These are phyloP conservation scores for Callinectes sapidus DNA, from an alignment of 2,888 invertebrate species.

Conservation along the genomic window DNA sequence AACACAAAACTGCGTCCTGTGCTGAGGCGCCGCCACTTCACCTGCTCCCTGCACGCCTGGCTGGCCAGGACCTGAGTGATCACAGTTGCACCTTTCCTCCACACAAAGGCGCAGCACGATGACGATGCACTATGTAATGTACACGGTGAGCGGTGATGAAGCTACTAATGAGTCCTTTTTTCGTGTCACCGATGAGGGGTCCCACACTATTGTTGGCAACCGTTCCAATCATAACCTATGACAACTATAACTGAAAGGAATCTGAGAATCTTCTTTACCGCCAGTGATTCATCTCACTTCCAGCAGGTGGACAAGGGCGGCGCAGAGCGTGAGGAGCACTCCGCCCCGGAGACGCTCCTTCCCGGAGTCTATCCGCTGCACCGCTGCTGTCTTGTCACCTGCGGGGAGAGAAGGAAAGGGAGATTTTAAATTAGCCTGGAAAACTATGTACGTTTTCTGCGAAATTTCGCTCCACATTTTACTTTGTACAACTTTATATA, in stretches of 20 bases:
- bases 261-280: background rate
- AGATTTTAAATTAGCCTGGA: background rate
- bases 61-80: background rate
- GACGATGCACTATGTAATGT: background rate
- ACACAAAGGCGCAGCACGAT: background rate
- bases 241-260: background rate
- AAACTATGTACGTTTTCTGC: background rate
- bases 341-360: background rate
- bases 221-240: background rate
- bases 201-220: background rate
- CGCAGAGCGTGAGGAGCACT: background rate
- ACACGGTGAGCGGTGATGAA: background rate
- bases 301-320: constrained; percentile 10
- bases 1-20: background rate
- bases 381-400: constrained; percentile 72
- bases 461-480: background rate
- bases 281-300: constrained; percentile 33
- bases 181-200: background rate
- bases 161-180: background rate
- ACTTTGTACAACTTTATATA: background rate
- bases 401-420: constrained; percentile 15
- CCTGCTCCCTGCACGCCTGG: background rate
- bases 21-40: background rate
- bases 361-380: constrained; percentile 67
- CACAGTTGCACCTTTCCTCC: background rate